Percentiles rank a stretch among this genome's conserved stretches.
phyloP scores from a whole-genome alignment of 2,797 vertebrate genomes.

The Cossypha dichroa region DNA sequence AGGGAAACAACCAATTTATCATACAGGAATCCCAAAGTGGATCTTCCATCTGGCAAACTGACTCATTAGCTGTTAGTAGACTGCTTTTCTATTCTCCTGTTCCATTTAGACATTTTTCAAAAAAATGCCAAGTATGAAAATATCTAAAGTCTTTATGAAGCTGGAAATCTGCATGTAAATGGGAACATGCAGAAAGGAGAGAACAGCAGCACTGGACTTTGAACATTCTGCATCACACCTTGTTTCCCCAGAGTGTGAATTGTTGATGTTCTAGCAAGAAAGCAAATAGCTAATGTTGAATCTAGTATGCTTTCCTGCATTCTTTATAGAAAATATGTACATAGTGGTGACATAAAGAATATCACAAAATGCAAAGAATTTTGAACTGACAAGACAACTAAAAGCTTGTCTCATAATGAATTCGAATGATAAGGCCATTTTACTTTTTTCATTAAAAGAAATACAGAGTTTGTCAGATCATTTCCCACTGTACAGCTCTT shows the following conservation, averaged over 20 bases:
- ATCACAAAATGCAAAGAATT: not conserved
- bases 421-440: not conserved
- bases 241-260: not conserved
- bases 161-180: not conserved
- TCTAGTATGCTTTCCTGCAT: not conserved
- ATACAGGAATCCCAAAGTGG: not conserved
- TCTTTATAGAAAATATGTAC: not conserved
- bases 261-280: not conserved
- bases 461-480: not conserved
- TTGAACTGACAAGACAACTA: not conserved
- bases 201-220: not conserved
- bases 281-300: not conserved
- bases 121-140: not conserved
- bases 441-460: not conserved
- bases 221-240: not conserved
- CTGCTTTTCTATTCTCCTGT: not conserved
- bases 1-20: not conserved
- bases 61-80: not conserved
- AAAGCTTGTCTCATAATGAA: not conserved
- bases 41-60: not conserved
- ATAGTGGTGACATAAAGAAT: not conserved
- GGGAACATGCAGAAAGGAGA: not conserved
- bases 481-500: not conserved
- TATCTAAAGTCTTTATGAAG: not conserved
- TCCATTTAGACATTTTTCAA: not conserved